phyloP scores from a whole-genome alignment of 1,140 invertebrate species.

The Linepithema humile region DNA sequence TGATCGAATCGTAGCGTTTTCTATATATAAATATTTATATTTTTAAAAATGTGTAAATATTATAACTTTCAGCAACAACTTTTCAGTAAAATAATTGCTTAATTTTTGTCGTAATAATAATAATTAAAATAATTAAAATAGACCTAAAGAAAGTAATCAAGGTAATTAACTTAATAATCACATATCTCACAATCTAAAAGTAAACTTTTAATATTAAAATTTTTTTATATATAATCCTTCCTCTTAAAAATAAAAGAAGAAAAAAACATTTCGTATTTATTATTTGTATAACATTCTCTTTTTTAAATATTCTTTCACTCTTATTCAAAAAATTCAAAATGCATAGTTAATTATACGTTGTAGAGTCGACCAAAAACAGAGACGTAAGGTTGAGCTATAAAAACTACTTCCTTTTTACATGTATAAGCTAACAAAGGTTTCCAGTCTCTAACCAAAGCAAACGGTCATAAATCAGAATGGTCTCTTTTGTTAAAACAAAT shows the following conservation, averaged over 20 bases:
- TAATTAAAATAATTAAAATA: too few species aligned
- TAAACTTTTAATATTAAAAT: background rate
- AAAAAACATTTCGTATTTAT: background rate
- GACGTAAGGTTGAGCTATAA: background rate
- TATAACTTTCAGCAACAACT: background rate
- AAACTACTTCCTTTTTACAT: background rate
- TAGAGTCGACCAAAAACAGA: background rate
- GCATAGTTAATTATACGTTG: background rate
- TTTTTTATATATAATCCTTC: background rate
- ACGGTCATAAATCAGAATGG: background rate
- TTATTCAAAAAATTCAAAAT: background rate
- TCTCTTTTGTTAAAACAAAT: conserved; percentile 17
- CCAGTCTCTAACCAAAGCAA: background rate
- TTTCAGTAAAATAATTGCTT: background rate
- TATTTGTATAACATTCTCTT: background rate
- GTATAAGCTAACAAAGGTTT: conserved; percentile 15
- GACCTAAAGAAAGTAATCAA: too few species aligned
- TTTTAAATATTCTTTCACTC: background rate
- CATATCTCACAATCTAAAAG: too few species aligned
- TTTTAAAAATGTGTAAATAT: background rate
- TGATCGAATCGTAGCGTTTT: background rate
- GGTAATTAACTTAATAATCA: too few species aligned
- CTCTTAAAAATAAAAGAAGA: background rate
- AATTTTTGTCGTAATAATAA: too few species aligned
- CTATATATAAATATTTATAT: too few species aligned